Evolutionary conservation across 2,797 vertebrate genomes (phyloP), one percentile per base, ranked within the genome.

Genomic region (Sardinella longiceps): DNA sequence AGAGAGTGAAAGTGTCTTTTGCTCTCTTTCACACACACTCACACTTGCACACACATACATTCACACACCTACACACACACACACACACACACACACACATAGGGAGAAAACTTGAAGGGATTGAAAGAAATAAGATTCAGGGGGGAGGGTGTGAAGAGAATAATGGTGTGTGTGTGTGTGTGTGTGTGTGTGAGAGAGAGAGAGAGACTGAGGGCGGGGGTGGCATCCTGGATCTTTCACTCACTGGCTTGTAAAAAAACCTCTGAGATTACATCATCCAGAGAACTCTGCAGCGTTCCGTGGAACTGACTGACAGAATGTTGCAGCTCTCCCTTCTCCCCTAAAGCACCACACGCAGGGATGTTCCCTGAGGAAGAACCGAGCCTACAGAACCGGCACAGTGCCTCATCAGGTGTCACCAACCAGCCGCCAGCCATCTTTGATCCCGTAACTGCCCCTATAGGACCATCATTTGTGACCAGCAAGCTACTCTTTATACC

Each of bases 181-280:
- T 33, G 60, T 66, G 60, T 33, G 30, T n/a, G 84, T 20, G 37
- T 25, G 14, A 70, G 56, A 20, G 25, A 28, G 60, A 12, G 60
- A 25, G n/a, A 1, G 6, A 25, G 9, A 12, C 6, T 2, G 9
- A 25, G 14, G 66, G 14, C 9, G 23, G 56, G 58, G 7, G n/a
- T n/a, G 66, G 14, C 45, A 77, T 51, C 63, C 82, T 84, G 66
- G 66, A 74, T 74, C 66, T 74, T 74, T 74, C 66, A 33, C 66
- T 74, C 30, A 74, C 60, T 33, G 3, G 0, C 60, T 66, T 0
- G 2, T 5, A 70, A 33, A 70, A 63, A 39, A 37, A 74, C 15
- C 66, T 33, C 66, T 33, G 18, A 39, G 66, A 28, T 66, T 30
- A 66, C 60, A 66, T 74, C 66, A 74, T 74, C 66, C 33, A 39